phyloP scores from a whole-genome alignment of 2,797 vertebrate genomes.

The Oreochromis grahami region DNA sequence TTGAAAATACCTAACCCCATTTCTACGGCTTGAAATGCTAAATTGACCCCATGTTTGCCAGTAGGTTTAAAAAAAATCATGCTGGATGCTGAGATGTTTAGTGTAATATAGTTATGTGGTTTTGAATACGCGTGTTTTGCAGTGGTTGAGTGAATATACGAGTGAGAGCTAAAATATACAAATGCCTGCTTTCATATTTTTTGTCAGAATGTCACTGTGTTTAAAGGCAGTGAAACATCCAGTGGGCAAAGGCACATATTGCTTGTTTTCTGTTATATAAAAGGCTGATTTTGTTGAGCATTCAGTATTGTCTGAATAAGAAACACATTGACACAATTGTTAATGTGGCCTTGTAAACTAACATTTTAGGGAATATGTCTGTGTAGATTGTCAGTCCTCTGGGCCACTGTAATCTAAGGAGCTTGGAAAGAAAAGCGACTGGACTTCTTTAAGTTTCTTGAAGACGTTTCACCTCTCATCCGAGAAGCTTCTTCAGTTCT shows the following conservation, averaged over 20 bases:
- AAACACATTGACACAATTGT: background rate
- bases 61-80: background rate
- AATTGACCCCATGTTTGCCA: background rate
- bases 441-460: background rate
- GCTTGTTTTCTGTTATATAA: background rate
- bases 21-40: conserved; percentile 18
- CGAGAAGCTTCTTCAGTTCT: background rate
- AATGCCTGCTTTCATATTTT: background rate
- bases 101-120: background rate
- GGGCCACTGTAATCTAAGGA: background rate
- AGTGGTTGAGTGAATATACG: background rate
- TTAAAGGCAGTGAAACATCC: background rate
- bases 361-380: background rate
- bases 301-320: background rate
- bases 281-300: background rate
- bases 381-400: background rate
- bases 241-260: background rate
- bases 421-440: background rate
- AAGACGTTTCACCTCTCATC: background rate
- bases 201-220: background rate
- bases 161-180: background rate
- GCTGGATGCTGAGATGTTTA: background rate
- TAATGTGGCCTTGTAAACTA: background rate
- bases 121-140: background rate
- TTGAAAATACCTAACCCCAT: conserved; percentile 32